These are phyloP conservation scores for Dolichotis patagonum DNA, from an alignment of 2,113 vertebrate species.

Conservation along the genomic window DNA sequence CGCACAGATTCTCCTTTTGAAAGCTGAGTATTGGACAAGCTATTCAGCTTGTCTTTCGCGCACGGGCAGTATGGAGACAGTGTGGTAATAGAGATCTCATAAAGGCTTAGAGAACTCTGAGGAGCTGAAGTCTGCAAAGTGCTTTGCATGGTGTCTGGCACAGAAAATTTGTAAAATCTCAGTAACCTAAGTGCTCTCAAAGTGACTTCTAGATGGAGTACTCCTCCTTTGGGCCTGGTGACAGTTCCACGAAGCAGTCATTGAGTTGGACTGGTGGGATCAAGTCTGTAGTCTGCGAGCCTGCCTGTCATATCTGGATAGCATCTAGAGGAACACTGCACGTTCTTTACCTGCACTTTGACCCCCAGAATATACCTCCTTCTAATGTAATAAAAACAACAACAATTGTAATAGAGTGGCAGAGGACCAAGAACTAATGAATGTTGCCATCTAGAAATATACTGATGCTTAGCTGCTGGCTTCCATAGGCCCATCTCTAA, in stretches of 20 bases:
- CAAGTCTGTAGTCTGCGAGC: neutral
- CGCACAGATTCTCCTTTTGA: neutral
- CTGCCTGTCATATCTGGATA: neutral
- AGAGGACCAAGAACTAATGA: constrained; percentile 23
- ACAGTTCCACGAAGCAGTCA: neutral
- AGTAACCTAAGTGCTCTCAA: neutral
- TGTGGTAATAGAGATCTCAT: neutral
- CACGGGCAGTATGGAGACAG: neutral
- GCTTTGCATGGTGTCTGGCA: neutral
- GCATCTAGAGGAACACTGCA: neutral
- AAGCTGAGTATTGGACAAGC: neutral
- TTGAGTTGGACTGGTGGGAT: neutral
- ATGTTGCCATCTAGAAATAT: constrained; percentile 46
- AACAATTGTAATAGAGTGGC: neutral
- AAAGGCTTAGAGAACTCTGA: neutral
- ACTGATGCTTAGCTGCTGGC: constrained; percentile 45
- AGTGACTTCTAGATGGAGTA: neutral
- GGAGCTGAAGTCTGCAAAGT: neutral
- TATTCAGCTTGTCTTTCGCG: neutral
- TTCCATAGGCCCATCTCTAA: constrained; percentile 23
- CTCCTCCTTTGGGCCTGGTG: constrained; percentile 19
- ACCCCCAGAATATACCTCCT: constrained; percentile 12
- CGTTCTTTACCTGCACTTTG: constrained; percentile 1
- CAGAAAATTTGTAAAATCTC: neutral
- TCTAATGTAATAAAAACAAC: neutral